phyloP scores from a whole-genome alignment of 2,113 vertebrate species.

The Neolamprologus longior region DNA sequence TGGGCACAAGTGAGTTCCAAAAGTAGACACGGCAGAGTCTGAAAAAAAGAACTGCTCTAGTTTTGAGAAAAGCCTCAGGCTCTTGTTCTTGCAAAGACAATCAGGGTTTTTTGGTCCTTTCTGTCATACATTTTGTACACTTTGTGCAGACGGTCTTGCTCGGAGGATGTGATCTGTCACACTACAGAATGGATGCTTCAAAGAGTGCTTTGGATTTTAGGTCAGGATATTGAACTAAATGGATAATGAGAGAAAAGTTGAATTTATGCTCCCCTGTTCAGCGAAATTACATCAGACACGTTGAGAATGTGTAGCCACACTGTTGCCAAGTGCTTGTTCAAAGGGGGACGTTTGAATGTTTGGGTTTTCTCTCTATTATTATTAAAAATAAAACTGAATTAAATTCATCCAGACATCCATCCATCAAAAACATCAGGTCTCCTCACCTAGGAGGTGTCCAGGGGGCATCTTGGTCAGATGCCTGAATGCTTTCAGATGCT shows the following conservation, averaged over 20 bases:
- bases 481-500: not conserved
- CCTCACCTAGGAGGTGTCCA: not conserved
- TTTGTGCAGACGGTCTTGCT: not conserved
- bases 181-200: not conserved
- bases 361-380: not conserved
- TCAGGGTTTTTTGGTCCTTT: not conserved
- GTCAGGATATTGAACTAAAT: not conserved
- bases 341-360: fast-evolving
- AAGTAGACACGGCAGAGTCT: not conserved
- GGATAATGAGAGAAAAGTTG: not conserved
- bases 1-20: not conserved
- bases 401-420: not conserved
- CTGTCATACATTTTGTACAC: slow-evolving; percentile 7
- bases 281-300: not conserved
- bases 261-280: not conserved
- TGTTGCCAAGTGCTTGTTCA: not conserved
- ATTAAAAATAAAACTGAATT: not conserved
- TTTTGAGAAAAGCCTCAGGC: slow-evolving; percentile 27
- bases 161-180: not conserved
- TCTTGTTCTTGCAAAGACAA: slow-evolving; percentile 28
- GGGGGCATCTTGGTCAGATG: not conserved
- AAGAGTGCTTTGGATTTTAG: not conserved
- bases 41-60: not conserved
- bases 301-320: not conserved
- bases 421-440: not conserved